Evolutionary conservation across 2,113 vertebrate genomes (phyloP), one percentile per base, ranked within the genome.

Genomic region (Cichladusa arquata): DNA sequence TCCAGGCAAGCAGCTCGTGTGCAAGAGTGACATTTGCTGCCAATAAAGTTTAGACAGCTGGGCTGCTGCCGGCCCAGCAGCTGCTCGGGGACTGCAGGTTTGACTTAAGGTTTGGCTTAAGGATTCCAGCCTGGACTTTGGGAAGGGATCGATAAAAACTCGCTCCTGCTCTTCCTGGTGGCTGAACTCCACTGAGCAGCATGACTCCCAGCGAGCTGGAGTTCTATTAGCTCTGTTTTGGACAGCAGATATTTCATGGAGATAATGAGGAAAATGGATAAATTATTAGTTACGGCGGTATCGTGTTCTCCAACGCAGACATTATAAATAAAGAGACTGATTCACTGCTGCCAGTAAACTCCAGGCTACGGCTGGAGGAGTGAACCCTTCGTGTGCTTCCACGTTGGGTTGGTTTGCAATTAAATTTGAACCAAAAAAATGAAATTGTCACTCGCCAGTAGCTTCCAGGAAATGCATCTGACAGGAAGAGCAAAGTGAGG

Each of bases 11-110:
- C 91, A 16, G 15, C 19, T 54, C 62, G n/a, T 66, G 38, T n/a
- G 40, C 85, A 4, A 79, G 90, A 66, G 67, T 96, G 97, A 97
- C 96, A 92, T 97, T 98, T 78, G 79, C 93, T 96, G 97, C 97
- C 97, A 92, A 38, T 91, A 60, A 96, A 96, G 95, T 98, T 96
- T 65, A 92, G 88, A 67, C 83, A 74, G 92, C 97, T 89, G 47
- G 65, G 13, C 95, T 95, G 83, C 95, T 81, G 81, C 94, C 28
- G 18, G 87, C 86, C 95, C 96, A 94, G 8, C 97, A 94, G 97
- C 97, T 97, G 96, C 97, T 94, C 3, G 7, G 90, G 84, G 95
- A 83, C 18, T 47, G 28, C 20, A 5, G 77, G 13, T 92, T 91
- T 56, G 65, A 29, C 95, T 81, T 54, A 19, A 84, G 96, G 24